Base-by-base conservation (phyloP, 2,797 vertebrate genomes). In the Pseudochirops cupreus region DNA sequence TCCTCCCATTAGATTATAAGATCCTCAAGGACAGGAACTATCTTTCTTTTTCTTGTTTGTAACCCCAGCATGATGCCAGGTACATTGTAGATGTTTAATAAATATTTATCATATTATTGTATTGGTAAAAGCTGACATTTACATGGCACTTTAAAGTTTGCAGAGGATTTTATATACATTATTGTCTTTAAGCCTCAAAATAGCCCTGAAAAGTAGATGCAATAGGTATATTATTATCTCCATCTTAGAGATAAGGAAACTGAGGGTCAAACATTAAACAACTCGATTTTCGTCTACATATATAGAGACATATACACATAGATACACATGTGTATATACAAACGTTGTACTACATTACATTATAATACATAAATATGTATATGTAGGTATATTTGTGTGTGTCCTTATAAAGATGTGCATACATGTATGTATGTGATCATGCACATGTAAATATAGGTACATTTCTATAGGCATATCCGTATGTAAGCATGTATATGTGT, bases 171-270 rank as follows among this genome's bases (percentile, higher is more conserved):
- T 9, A 82, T 9, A 21, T 39, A 21, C n/a, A 39, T 82, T 24
- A 39, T n/a, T 94, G 87, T 87, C 52, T 2, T 96, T 54, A 93
- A 95, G 87, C 5, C 53, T 95, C 92, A 55, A 92, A 90, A 94
- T 29, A 58, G 52, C 82, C 39, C 92, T 58, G 33, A 56, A 87
- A 33, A 94, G 56, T 52, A 92, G 39, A 55, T 93, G 14, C 82
- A 95, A 57, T 18, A 53, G 10, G 10, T 24, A 28, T 28, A 28
- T 9, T 55, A 59, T 53, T 91, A 91, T 39, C 39, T 26, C 67
- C 46, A 90, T 92, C 52, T 33, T 24, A 0, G 4, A 93, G 26
- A 50, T 46, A 12, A 93, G 33, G 24, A 91, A 95, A 11, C 7
- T 91, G 56, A 95, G 29, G 91, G n/a, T 97, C 54, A 67, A 54